phyloP scores from a whole-genome alignment of 2,113 vertebrate species.

The Choloepus hoffmanni region DNA sequence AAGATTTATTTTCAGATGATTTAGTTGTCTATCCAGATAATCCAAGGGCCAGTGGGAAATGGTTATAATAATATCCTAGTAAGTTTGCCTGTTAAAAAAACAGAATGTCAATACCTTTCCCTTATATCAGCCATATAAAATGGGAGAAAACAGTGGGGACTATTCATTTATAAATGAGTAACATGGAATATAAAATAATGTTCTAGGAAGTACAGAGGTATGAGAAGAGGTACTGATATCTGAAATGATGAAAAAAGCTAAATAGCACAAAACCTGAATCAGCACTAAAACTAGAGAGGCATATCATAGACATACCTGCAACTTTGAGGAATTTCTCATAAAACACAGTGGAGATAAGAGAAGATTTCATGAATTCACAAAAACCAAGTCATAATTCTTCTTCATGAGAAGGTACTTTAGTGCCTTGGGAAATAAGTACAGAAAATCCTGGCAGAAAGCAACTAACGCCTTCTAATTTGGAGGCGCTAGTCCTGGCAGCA shows the following conservation, averaged over 20 bases:
- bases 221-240: background rate
- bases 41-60: background rate
- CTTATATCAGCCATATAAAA: background rate
- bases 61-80: background rate
- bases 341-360: background rate
- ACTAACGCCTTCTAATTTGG: background rate
- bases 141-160: background rate
- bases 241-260: background rate
- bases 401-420: background rate
- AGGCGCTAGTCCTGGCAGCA: background rate
- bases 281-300: background rate
- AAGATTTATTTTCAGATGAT: background rate
- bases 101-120: background rate
- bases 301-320: background rate
- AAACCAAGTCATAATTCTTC: conserved; percentile 22
- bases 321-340: background rate
- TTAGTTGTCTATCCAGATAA: background rate
- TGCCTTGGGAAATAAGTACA: conserved; percentile 33
- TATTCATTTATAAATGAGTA: background rate
- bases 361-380: background rate
- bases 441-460: background rate
- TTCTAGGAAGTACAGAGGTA: background rate
- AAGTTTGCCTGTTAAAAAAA: background rate
- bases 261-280: background rate
- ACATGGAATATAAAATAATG: background rate